Base-by-base conservation (phyloP, 2,797 vertebrate species). In the Netta rufina region DNA sequence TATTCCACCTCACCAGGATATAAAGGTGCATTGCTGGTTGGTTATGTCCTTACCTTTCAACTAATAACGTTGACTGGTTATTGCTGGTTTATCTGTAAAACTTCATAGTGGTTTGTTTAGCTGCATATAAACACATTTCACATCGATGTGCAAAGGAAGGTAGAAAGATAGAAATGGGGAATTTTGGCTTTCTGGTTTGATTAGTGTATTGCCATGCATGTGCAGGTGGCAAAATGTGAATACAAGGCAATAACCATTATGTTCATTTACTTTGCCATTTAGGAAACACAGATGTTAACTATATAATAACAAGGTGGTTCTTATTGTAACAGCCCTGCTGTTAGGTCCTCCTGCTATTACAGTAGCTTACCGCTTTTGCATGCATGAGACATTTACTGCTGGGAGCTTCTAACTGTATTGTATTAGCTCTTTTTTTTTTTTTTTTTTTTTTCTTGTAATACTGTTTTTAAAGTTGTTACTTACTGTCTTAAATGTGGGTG, bases 271-370 rank as follows among this genome's bases (percentile, higher is more conserved):
- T 97, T 95, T 96, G 84, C 87, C 67, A 71, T 97, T 97, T 94
- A 94, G 87, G 92, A 96, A 97, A 71, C 94, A 92, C 97, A 97
- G 96, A 96, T 98, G 97, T 96, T 97, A 96, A 96, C 84, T 96
- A n/a, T 93, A 86, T 90, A 90, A 94, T 66, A 96, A 90, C 88
- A 96, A 96, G 88, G 90, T 95, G 91, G 17, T 94, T 92, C 84
- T 93, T 91, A 84, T 83, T 95, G 54, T 90, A 95, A 84, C 78
- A 92, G 25, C 95, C 93, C 90, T 96, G 92, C 95, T 97, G 93
- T 95, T 96, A 92, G 25, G 64, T 94, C 36, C 36, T 43, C 66
- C 84, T 87, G 67, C 76, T 95, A 71, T 84, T 67, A 7, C 18
- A 56, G 65, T 51, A 92, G 75, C 93, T 91, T 87, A 11, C 80